Base-by-base conservation (phyloP, 2,888 invertebrate species). In the Selenia dentaria region DNA sequence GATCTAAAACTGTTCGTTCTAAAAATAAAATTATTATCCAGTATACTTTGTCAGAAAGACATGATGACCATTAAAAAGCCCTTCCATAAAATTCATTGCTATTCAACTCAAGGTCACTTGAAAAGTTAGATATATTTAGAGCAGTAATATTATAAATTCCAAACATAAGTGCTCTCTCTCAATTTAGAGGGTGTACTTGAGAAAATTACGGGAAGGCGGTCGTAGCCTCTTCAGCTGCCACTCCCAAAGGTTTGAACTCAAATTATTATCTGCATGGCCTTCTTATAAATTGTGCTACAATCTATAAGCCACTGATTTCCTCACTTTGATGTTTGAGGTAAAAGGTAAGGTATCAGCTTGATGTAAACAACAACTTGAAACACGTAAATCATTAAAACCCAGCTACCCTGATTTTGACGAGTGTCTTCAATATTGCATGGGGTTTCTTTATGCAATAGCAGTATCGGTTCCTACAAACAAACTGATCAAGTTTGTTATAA, bases 91-190 rank as follows among this genome's bases (percentile, higher is more conserved):
- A 75, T 78, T 70, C 67, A 75, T 73, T 72, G 70, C 70, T 69
- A 70, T 70, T 74, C 57, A 60, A 68, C 59, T 44, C 64, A 57
- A 56, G 60, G 67, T 67, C 66, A 70, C 73, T 73, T 57, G 61
- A 73, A 70, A 70, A 60, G 64, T 59, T 63, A 70, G 70, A 70
- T 55, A 75, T 83, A 80, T 79, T 83, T 84, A 79, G 78, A 78
- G 77, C 78, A 75, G 74, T 79, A 80, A 86, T 86, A 87, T 87
- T 85, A 88, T 88, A 89, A 88, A 90, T 89, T 86, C 79, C 60
- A 74, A 81, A 79, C 79, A 82, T 81, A 81, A 89, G 88, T 74
- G 66, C 83, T 74, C 85, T 85, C 73, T 75, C 70, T 81, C 79
- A 76, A 80, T 81, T 77, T 74, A 68, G 70, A 83, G 86, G 68